phyloP scores from a whole-genome alignment of 2,797 vertebrate genomes.

The Acanthurus tractus region DNA sequence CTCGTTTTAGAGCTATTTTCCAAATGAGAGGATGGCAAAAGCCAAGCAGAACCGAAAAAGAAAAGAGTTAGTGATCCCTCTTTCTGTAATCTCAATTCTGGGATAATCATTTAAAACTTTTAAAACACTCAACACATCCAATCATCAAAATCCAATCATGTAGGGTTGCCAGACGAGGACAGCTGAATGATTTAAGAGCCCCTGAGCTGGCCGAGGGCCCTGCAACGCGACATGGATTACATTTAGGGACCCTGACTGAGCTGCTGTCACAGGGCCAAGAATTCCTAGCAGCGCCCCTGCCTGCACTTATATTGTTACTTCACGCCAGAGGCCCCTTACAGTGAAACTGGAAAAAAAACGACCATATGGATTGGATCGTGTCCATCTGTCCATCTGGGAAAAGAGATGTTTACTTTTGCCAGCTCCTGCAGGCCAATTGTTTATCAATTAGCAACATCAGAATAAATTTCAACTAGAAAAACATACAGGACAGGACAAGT shows the following conservation, averaged over 20 bases:
- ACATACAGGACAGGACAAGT: not conserved
- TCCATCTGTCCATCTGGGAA: conserved; percentile 22
- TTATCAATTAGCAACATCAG: not conserved
- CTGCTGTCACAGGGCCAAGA: conserved; percentile 59
- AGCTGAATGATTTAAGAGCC: conserved; percentile 55
- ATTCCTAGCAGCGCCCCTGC: conserved; percentile 25
- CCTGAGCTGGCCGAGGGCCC: conserved; percentile 32
- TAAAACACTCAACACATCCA: not conserved
- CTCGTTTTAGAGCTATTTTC: conserved; percentile 9
- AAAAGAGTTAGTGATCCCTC: not conserved
- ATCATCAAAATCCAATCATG: conserved; percentile 29
- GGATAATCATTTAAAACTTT: not conserved
- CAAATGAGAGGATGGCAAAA: not conserved
- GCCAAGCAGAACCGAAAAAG: not conserved
- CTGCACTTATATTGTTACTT: conserved; percentile 40
- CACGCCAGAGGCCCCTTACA: conserved; percentile 18
- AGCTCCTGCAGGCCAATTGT: not conserved
- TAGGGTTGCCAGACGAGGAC: conserved; percentile 26
- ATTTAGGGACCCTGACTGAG: conserved; percentile 52
- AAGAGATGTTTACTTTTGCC: conserved; percentile 19
- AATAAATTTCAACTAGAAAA: not conserved
- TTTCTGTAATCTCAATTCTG: not conserved
- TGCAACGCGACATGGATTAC: conserved; percentile 54
- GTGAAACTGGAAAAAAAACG: conserved; percentile 16
- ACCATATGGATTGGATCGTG: not conserved